Evolutionary conservation across 2,797 vertebrate species (phyloP), one percentile per base, ranked within the genome.

Genomic region (Lutjanus campechanus): DNA sequence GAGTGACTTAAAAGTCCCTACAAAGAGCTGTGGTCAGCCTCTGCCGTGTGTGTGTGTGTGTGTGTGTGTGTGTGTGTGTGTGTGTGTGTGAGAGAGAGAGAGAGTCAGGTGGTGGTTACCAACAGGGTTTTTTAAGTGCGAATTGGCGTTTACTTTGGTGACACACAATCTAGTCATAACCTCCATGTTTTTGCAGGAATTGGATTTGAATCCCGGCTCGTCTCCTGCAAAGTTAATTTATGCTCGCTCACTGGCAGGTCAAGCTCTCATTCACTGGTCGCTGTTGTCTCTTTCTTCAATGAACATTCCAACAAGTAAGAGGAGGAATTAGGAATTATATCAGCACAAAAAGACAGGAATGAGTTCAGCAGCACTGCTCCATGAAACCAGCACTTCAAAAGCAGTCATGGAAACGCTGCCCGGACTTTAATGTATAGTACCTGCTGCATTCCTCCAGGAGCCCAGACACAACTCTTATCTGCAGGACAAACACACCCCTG

Each of bases 1-100:
- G 87, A 89, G 90, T 91, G 90, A 93, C 90, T 92, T 91, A 88
- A 87, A 91, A 92, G 91, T 90, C 81, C 73, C 83, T 71, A 93
- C 91, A 88, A 93, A 91, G 88, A 90, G 73, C 78, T 63, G 88
- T 50, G 77, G 82, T 85, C 85, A 77, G 77, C 63, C 79, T 79
- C 16, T 75, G 29, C 29, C 29, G 3, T 36, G 56, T 73, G 76
- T 76, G 73, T 69, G 84, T 68, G 73, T 56, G 62, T 50, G 62
- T 59, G 63, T 19, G 25, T 61, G 63, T 69, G 70, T 80, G 53
- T 69, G 44, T 59, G 63, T 53, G 58, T 25, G 25, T 25, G 1
- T 25, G 80, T 63, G 81, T 49, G 73, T 25, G 25, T 25, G 25
- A 25, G n/a, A 80, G 77, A 85, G 29, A 29, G 29, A 29, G 29